Evolutionary conservation across 2,113 vertebrate species (phyloP).

Genomic region (Platysternon megacephalum): DNA sequence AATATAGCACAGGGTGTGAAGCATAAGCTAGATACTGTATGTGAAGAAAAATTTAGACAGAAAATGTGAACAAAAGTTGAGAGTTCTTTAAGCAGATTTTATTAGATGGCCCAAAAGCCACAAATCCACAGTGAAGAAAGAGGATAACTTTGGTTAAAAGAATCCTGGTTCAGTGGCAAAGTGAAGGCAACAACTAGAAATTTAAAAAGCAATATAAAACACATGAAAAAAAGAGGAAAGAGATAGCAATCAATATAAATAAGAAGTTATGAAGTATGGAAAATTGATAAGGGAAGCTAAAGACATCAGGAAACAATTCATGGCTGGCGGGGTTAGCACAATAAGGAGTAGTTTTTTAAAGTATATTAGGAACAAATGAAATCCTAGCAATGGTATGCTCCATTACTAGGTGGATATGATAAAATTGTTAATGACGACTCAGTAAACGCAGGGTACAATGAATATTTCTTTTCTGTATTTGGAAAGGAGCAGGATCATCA

Average conservation of each 20-base stretch:
- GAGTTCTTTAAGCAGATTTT: not conserved
- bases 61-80: not conserved
- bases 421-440: not conserved
- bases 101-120: not conserved
- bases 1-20: not conserved
- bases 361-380: not conserved
- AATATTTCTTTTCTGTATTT: not conserved
- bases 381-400: not conserved
- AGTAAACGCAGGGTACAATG: not conserved
- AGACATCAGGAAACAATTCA: not conserved
- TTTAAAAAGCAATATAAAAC: not conserved
- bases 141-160: not conserved
- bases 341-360: not conserved
- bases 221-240: not conserved
- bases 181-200: not conserved
- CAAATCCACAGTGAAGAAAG: not conserved
- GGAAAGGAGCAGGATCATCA: slow-evolving; percentile 3
- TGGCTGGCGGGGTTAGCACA: not conserved
- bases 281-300: not conserved
- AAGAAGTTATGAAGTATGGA: not conserved
- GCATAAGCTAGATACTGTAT: not conserved
- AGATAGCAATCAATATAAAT: not conserved
- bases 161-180: not conserved
- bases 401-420: not conserved
- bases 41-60: not conserved